Evolutionary conservation across 1,140 invertebrate species (phyloP), one percentile per base, ranked within the genome.

Genomic region (Episyrphus balteatus): DNA sequence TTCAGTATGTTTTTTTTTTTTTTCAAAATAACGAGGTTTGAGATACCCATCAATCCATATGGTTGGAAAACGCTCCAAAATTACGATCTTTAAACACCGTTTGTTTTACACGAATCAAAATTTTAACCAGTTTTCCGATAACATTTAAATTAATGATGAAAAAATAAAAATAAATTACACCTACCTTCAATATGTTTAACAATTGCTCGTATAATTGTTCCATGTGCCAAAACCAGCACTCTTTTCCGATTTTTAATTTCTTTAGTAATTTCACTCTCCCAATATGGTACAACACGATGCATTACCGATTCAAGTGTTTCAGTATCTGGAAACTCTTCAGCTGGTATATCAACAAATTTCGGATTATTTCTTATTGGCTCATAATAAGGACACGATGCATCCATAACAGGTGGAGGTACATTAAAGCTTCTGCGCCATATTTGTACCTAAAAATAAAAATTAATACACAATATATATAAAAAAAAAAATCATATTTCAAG

Each of bases 271-370:
- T 61, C 61, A 17, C 79, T 71, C 57, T 78, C 73, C 83, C 83
- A 86, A 59, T 74, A 83, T 9, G 82, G 82, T 31, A 83, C 58
- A 17, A 76, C 75, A 3, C 76, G 66, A 36, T 72, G 62, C 52
- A 76, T 73, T 3, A 81, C 81, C 51, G 82, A 71, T 59, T 83
- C 80, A 30, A 86, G 63, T 18, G 82, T 84, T 64, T 86, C 83
- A 44, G 73, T 73, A 52, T 63, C 63, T 6, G 83, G 83, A 53
- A 86, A 79, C 44, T 73, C 56, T 2, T 63, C 59, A 14, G 60
- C 60, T 3, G 64, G 64, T 14, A 67, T 52, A 21, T 55, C 41
- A n/a, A 50, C 53, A 14, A 76, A 77, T 17, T 69, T 66, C 3
- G 71, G 67, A 55, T 79, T 76, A 13, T 72, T 67, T 19, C 69